Evolutionary conservation across 1,140 invertebrate genomes (phyloP), one percentile per base, ranked within the genome.

Genomic region (Lepeophtheirus salmonis): DNA sequence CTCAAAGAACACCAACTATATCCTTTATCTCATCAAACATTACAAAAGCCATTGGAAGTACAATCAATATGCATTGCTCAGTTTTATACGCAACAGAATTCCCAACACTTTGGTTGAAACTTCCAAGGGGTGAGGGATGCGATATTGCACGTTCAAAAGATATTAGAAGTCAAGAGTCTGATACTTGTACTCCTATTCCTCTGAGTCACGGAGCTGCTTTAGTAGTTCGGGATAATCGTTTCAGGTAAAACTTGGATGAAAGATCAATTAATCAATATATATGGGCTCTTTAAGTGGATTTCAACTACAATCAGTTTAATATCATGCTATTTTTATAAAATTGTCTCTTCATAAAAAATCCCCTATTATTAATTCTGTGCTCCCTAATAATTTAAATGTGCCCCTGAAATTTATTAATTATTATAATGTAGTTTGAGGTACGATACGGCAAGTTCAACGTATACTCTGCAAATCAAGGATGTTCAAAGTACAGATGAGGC

Each of bases 401-500:
- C n/a, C n/a, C n/a, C n/a, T n/a, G n/a, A n/a, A n/a, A n/a, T n/a
- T n/a, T n/a, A n/a, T n/a, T n/a, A n/a, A n/a, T n/a, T n/a, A n/a
- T n/a, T n/a, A n/a, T n/a, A n/a, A n/a, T 57, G 2, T 21, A 57
- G 55, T 21, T 24, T 57, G 55, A 76, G 83, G 61, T 84, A 82
- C 66, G 85, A 90, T 70, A 77, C 75, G 0, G 77, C 80, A 0
- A 83, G 82, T 1, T 81, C 83, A 6, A 87, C 83, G 0, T 89
- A 83, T 65, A 82, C 81, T 23, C 71, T 89, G 50, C 69, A 86
- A 80, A 83, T 91, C 16, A 89, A 87, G 72, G 88, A 92, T 67
- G 86, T 92, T 55, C 88, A 92, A 76, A 89, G 91, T 71, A 89
- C 85, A 0, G 89, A 94, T 70, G 85, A 86, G 0, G 89, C 86